A percentile compares a stretch with the other conserved stretches of the same genome.
Conservation (phyloP, 2,888 invertebrate species). For the Tuta absoluta region DNA sequence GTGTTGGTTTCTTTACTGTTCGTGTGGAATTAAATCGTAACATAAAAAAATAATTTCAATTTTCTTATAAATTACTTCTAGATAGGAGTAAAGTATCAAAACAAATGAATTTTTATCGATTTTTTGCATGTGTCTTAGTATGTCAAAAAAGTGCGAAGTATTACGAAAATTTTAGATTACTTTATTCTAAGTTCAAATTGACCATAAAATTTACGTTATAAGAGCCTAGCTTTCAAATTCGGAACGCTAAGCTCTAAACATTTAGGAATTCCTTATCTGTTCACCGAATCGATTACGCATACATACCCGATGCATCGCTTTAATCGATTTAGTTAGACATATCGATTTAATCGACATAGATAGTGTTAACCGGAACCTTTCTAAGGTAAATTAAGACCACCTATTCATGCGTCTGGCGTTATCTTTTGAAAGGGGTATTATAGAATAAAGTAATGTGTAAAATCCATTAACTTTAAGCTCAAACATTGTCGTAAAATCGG, state of each 20-base stretch:
- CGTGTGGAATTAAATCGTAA: too few relatives aligned
- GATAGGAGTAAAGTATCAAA: too few relatives aligned
- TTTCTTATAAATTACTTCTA: too few relatives aligned
- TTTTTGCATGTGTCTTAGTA: too few relatives aligned
- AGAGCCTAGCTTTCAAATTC: neutral
- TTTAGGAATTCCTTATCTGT: conserved; percentile 50
- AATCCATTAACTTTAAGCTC: conserved; percentile 64
- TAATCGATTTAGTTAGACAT: conserved; percentile 71
- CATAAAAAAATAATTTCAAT: too few relatives aligned
- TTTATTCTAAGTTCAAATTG: neutral
- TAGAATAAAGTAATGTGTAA: conserved; percentile 46
- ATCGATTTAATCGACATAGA: conserved; percentile 18
- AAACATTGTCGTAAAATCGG: conserved; percentile 58
- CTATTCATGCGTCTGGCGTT: conserved; percentile 75
- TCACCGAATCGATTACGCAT: conserved; percentile 55
- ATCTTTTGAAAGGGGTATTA: conserved; percentile 66
- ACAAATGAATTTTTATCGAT: too few relatives aligned
- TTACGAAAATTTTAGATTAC: too few relatives aligned
- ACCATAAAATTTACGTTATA: conserved; percentile 6
- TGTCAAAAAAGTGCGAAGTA: too few relatives aligned
- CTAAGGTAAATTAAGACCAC: conserved; percentile 77
- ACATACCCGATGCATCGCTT: conserved; percentile 37
- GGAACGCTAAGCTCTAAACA: conserved; percentile 6
- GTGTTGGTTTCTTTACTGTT: too few relatives aligned
- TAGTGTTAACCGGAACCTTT: conserved; percentile 67